Percentiles rank a stretch among this genome's conserved stretches.
Conservation (phyloP, 2,888 invertebrate species). For the Andrena trimmerana region DNA sequence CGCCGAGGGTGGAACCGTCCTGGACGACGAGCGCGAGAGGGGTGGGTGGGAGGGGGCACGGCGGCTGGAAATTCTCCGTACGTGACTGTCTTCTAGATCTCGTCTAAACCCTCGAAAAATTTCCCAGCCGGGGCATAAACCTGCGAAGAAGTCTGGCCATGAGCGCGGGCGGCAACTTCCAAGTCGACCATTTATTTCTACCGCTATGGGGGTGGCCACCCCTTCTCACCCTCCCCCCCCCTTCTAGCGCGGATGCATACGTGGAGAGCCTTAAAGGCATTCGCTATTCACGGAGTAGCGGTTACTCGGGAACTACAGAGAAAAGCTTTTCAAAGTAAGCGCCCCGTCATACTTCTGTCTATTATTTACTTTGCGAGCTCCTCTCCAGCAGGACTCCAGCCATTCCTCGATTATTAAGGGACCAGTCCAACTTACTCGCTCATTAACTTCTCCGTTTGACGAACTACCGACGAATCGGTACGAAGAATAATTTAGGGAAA, state of each 20-base stretch:
- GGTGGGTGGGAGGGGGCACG: background rate
- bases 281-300: conserved; percentile 45
- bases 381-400: background rate
- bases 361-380: conserved; percentile 43
- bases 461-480: background rate
- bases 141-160: conserved; percentile 7
- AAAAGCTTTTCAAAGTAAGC: conserved; percentile 53
- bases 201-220: background rate
- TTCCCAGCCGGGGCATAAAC: conserved; percentile 38
- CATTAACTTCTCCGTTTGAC: background rate
- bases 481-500: background rate
- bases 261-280: conserved; percentile 32
- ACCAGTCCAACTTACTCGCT: background rate
- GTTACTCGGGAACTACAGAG: conserved; percentile 44
- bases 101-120: conserved; percentile 53
- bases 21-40: background rate
- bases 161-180: conserved; percentile 15
- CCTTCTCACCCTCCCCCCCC: background rate
- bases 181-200: conserved; percentile 47
- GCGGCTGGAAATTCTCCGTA: conserved; percentile 52
- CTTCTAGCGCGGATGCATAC: conserved; percentile 1
- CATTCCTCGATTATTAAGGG: conserved; percentile 37
- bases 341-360: conserved; percentile 15
- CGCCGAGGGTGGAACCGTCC: background rate
- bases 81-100: conserved; percentile 61